These are phyloP conservation scores for human (Homo sapiens) DNA, from an alignment of 2,113 vertebrate species.

Conservation along the genomic window GRCh38 chr2:64534001-64534500, in stretches of 20 bases:
- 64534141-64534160: neutral
- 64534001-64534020: neutral
- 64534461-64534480: conserved; percentile 27
- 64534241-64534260: neutral
- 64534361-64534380: neutral
- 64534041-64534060: neutral
- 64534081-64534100: neutral
- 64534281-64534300: neutral
- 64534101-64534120: neutral
- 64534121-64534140: neutral
- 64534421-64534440: neutral
- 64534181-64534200: conserved; percentile 12
- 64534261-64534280: conserved; percentile 36
- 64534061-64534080: neutral
- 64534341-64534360: conserved; percentile 4
- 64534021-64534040: neutral
- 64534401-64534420: conserved; percentile 15
- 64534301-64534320: conserved; percentile 25
- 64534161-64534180: neutral
- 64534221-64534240: neutral
- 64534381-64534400: neutral
- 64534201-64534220: neutral
- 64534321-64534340: neutral
- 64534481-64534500: neutral
- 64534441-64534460: conserved; percentile 19